A percentile compares a stretch with the other conserved stretches of the same genome.
Evolutionary conservation across 2,113 vertebrate species (phyloP).

Genomic region (Mellivora capensis): DNA sequence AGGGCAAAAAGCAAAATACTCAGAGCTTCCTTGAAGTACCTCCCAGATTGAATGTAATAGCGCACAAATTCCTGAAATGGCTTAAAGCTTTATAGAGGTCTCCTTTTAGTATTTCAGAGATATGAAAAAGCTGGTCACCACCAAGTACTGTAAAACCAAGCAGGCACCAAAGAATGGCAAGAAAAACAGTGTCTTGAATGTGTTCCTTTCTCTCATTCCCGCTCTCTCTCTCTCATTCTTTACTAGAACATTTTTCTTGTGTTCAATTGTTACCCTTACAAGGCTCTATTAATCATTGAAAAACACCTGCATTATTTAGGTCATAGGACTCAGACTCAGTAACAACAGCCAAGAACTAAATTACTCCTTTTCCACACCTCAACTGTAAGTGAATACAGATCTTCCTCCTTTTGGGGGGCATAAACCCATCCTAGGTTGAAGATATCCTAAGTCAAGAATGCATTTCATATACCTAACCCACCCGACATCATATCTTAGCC

Average conservation of each 20-base stretch:
- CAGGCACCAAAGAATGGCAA: background rate
- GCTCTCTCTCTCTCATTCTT: background rate
- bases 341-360: background rate
- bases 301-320: background rate
- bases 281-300: background rate
- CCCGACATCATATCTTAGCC: background rate
- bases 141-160: constrained; percentile 13
- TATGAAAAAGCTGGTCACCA: background rate
- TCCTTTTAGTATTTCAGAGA: constrained; percentile 20
- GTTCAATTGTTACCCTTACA: background rate
- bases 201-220: background rate
- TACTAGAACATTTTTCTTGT: background rate
- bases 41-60: constrained; percentile 22
- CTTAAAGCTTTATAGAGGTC: constrained; percentile 1
- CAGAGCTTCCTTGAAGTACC: constrained; percentile 39
- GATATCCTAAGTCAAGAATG: background rate
- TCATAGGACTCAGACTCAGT: background rate
- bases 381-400: background rate
- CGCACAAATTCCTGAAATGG: background rate
- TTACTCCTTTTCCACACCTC: background rate
- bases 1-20: constrained; percentile 59
- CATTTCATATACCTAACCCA: background rate
- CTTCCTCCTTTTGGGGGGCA: background rate
- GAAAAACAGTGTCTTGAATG: background rate
- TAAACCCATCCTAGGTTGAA: background rate